Percentiles rank a stretch among this genome's conserved stretches.
These are phyloP conservation scores for Rhinichthys osculus DNA, from an alignment of 2,797 vertebrate species.

Conservation along the genomic window DNA sequence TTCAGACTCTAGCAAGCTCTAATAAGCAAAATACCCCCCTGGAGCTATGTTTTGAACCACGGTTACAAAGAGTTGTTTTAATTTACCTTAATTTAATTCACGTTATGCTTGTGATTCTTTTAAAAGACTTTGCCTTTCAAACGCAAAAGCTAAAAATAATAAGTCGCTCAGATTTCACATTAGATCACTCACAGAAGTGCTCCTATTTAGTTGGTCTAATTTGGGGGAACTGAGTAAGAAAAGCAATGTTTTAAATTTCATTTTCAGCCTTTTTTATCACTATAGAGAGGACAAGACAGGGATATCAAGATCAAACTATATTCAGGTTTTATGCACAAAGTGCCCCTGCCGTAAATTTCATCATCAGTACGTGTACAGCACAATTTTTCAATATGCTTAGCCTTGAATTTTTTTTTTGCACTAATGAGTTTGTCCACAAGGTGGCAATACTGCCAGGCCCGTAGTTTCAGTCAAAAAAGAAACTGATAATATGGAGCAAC, in stretches of 20 bases:
- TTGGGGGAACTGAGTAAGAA: not conserved
- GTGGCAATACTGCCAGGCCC: not conserved
- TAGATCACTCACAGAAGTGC: not conserved
- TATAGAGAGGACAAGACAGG: not conserved
- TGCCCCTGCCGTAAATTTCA: not conserved
- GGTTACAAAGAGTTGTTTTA: constrained; percentile 32
- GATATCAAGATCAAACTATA: not conserved
- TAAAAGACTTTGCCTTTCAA: not conserved
- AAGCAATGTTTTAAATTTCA: not conserved
- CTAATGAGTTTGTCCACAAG: not conserved
- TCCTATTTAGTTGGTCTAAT: not conserved
- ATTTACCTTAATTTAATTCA: constrained; percentile 44
- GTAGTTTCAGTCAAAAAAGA: not conserved
- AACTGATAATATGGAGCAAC: not conserved
- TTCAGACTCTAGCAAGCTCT: constrained; percentile 31
- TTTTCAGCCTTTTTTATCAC: not conserved
- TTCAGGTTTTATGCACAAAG: not conserved
- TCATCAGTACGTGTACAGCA: not conserved
- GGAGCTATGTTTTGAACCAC: constrained; percentile 33
- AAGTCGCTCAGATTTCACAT: not conserved
- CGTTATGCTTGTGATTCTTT: constrained; percentile 26
- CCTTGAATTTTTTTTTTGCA: not conserved
- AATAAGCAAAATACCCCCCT: constrained; percentile 31
- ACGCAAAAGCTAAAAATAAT: constrained; percentile 4
- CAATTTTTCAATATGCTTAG: not conserved